A percentile compares a stretch with the other conserved stretches of the same genome.
phyloP scores from a whole-genome alignment of 2,888 invertebrate species.

The Lepidocyrtinus sp. region DNA sequence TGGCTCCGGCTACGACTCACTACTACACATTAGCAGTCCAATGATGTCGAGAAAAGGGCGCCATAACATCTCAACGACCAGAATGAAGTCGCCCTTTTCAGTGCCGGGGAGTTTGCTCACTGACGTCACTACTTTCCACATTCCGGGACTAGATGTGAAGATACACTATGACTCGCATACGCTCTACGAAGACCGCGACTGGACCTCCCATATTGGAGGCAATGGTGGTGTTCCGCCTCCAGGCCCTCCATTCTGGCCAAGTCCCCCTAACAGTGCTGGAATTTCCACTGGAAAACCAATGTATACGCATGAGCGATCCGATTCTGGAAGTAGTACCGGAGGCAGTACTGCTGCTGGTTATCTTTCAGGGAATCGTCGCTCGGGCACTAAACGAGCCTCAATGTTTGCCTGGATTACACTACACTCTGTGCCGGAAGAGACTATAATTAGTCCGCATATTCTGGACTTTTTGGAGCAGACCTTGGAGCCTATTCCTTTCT shows the following conservation, averaged over 20 bases:
- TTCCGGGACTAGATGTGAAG: constrained; percentile 92
- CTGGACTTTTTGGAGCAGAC: constrained; percentile 98
- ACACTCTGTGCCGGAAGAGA: constrained; percentile 97
- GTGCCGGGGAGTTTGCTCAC: constrained; percentile 71
- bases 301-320: constrained; percentile 64
- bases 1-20: constrained; percentile 66
- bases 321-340: constrained; percentile 65
- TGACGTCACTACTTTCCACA: constrained; percentile 90
- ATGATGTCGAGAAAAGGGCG: constrained; percentile 61
- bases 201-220: constrained; percentile 70
- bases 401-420: constrained; percentile 96
- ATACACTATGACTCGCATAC: constrained; percentile 88
- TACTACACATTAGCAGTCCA: constrained; percentile 67
- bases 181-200: constrained; percentile 77
- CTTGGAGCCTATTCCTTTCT: constrained; percentile 90
- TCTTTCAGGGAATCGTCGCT: constrained; percentile 43
- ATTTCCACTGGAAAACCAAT: constrained; percentile 1
- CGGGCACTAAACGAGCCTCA: constrained; percentile 86
- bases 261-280: not conserved
- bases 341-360: constrained; percentile 41
- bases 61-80: constrained; percentile 51
- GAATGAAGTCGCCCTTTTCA: constrained; percentile 68
- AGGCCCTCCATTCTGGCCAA: no score
- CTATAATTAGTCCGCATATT: constrained; percentile 96
- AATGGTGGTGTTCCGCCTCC: constrained; percentile 1